Evolutionary conservation across 64 coral and sea anemone genomes (phyloP).

Genomic region (Montipora sp.): DNA sequence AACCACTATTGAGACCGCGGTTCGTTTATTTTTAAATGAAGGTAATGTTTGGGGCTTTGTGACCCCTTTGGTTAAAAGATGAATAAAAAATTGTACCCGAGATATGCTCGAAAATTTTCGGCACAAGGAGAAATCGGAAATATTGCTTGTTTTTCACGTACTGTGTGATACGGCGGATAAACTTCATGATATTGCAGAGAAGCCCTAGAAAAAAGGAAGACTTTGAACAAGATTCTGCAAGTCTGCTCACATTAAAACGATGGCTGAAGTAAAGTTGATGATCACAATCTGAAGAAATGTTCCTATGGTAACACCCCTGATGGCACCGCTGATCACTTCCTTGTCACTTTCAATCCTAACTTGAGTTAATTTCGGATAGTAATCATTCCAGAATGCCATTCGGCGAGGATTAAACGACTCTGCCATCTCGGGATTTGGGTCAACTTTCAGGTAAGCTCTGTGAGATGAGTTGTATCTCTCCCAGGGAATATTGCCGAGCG

Average conservation of each 20-base stretch:
- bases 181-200: too few relatives aligned
- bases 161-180: too few relatives aligned
- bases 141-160: too few relatives aligned
- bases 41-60: too few relatives aligned
- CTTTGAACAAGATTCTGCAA: background rate
- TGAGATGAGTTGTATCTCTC: constrained; percentile 12
- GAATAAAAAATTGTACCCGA: too few relatives aligned
- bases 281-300: background rate
- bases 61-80: too few relatives aligned
- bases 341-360: background rate
- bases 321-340: background rate
- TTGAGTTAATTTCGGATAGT: constrained; percentile 53
- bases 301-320: background rate
- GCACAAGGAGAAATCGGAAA: too few relatives aligned
- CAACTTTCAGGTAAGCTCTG: constrained; percentile 33
- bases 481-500: constrained; percentile 32
- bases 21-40: too few relatives aligned
- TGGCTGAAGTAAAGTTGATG: background rate
- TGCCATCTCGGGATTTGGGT: constrained; percentile 33
- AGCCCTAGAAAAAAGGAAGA: too few relatives aligned
- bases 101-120: too few relatives aligned
- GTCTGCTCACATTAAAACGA: background rate
- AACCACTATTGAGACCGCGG: too few relatives aligned
- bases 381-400: constrained; percentile 78
- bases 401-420: constrained; percentile 31